These are phyloP conservation scores for Apodemia mormo DNA, from an alignment of 2,888 invertebrate species.

Conservation along the genomic window DNA sequence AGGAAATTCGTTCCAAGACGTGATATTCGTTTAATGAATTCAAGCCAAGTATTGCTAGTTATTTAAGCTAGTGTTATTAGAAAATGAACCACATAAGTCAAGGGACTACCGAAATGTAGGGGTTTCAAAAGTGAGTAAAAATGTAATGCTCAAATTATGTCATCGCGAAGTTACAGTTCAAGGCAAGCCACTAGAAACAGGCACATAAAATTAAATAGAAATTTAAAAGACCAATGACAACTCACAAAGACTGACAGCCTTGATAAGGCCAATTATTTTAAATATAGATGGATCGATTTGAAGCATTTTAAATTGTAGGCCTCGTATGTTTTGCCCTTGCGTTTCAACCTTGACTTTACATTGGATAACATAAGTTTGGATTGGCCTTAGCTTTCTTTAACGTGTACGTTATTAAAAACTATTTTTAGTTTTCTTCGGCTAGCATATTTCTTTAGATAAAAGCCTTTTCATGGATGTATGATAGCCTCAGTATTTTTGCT, in stretches of 20 bases:
- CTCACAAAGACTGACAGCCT: neutral
- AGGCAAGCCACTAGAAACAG: no score
- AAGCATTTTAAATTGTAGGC: constrained; percentile 1
- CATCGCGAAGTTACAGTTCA: no score
- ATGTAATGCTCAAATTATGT: no score
- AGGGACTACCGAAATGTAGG: no score
- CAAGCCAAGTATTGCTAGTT: no score
- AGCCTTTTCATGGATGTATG: constrained; percentile 1
- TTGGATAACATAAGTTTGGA: constrained; percentile 1
- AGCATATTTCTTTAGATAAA: constrained; percentile 9
- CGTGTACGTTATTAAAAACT: constrained; percentile 9
- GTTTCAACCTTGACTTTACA: neutral
- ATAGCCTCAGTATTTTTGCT: no score
- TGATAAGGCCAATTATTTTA: constrained; percentile 4
- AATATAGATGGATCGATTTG: constrained; percentile 1
- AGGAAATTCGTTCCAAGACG: no score
- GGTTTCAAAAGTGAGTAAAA: no score
- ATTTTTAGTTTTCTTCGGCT: constrained; percentile 2
- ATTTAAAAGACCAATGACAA: neutral
- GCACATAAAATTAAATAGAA: no score
- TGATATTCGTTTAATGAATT: no score
- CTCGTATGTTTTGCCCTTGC: neutral
- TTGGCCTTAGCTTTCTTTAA: constrained; percentile 12
- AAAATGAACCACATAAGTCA: no score
- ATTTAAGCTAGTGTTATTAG: no score